Conservation (phyloP, 2,113 vertebrate species). For the Epinephelus moara region DNA sequence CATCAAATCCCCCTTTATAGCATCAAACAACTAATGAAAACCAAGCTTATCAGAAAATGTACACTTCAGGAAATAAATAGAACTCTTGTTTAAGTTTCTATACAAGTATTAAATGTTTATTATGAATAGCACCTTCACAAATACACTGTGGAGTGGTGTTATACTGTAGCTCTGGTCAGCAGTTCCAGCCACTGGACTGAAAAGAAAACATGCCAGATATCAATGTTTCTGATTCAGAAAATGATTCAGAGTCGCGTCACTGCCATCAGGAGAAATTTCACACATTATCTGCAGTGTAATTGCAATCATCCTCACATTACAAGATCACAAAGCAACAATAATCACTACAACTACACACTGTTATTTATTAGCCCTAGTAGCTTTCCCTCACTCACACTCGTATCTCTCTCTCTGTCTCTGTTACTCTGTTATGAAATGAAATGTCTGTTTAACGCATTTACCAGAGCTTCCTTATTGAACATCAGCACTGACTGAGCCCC, state of each 20-base stretch:
- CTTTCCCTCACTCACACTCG: not conserved
- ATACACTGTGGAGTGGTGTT: not conserved
- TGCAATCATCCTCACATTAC: conserved; percentile 21
- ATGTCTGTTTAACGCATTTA: not conserved
- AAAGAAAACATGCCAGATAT: too few relatives aligned
- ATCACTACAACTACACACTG: conserved; percentile 3
- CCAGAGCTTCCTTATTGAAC: not conserved
- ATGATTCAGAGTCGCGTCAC: too few relatives aligned
- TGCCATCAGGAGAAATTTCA: not conserved
- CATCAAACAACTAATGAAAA: too few relatives aligned
- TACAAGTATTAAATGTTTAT: not conserved
- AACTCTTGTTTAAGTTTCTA: too few relatives aligned
- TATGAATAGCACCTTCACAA: not conserved
- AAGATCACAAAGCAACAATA: conserved; percentile 10
- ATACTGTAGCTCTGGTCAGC: too few relatives aligned
- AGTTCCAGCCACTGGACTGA: too few relatives aligned
- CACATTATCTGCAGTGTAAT: conserved; percentile 28
- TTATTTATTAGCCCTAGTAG: not conserved
- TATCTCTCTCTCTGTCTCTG: not conserved
- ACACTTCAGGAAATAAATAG: too few relatives aligned
- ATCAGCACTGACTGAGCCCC: too few relatives aligned
- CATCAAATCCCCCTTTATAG: too few relatives aligned
- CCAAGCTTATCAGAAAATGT: too few relatives aligned
- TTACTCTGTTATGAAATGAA: not conserved
- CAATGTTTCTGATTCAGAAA: too few relatives aligned